Evolutionary conservation across 1,140 invertebrate genomes (phyloP).

Genomic region (Ganaspis sp.): DNA sequence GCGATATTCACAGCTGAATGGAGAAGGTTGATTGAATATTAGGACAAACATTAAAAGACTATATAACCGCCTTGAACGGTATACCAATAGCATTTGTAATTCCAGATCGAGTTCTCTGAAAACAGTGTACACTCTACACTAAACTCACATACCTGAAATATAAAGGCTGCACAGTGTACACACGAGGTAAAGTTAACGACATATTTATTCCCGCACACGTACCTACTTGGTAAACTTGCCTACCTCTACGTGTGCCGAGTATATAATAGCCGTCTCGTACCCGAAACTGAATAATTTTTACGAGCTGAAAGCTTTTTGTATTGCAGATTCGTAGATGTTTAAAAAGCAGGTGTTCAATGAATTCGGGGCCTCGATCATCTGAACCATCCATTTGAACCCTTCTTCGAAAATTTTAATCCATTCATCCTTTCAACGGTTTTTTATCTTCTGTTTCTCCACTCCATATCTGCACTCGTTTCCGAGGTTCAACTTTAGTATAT

Average conservation of each 20-base stretch:
- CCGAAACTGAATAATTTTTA: not conserved
- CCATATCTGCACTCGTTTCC: no score
- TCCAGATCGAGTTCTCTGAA: not conserved
- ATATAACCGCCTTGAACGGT: not conserved
- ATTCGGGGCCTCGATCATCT: not conserved
- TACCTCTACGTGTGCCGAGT: not conserved
- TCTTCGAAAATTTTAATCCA: not conserved
- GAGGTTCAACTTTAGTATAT: no score
- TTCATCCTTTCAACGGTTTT: not conserved
- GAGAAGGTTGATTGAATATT: not conserved
- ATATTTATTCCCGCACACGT: conserved; percentile 1
- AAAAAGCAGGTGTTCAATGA: conserved; percentile 9
- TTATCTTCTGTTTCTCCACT: not conserved
- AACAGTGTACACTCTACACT: no score
- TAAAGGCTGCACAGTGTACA: not conserved
- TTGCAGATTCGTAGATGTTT: not conserved
- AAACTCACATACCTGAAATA: not conserved
- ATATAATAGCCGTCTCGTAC: no score
- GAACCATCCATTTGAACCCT: not conserved
- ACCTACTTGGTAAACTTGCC: not conserved
- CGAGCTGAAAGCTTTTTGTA: not conserved
- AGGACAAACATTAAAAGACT: not conserved
- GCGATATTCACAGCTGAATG: not conserved
- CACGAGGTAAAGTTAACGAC: not conserved
- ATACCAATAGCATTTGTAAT: not conserved